These are phyloP conservation scores for Pachliopta kotzebuea DNA, from an alignment of 2,888 invertebrate genomes.

Conservation along the genomic window DNA sequence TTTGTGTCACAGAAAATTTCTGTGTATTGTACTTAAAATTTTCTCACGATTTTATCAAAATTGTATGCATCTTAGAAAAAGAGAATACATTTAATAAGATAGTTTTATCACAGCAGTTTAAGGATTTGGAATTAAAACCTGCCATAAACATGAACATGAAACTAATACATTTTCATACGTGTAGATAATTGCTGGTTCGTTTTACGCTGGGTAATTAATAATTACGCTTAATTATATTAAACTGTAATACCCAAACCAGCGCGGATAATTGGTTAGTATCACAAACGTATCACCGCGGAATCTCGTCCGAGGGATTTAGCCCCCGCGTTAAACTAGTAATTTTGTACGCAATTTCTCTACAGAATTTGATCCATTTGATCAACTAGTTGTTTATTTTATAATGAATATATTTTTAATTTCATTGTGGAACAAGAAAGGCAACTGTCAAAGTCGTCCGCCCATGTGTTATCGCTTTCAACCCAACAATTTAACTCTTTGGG, in stretches of 20 bases:
- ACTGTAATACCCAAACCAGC: conserved; percentile 24
- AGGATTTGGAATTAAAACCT: neutral
- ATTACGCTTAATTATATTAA: conserved; percentile 29
- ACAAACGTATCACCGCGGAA: conserved; percentile 24
- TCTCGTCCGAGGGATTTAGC: conserved; percentile 25
- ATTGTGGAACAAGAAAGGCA: neutral
- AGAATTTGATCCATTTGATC: neutral
- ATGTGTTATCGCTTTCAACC: conserved; percentile 59
- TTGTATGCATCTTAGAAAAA: no score
- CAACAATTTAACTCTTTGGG: conserved; percentile 71
- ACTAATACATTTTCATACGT: conserved; percentile 16
- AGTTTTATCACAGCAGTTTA: neutral
- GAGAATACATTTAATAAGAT: neutral
- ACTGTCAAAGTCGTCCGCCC: neutral
- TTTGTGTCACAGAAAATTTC: no score
- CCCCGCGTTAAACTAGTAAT: conserved; percentile 12
- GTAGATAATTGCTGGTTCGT: conserved; percentile 23
- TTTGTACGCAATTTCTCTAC: conserved; percentile 6
- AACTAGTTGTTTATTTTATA: neutral
- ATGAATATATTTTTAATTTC: neutral
- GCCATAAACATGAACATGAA: conserved; percentile 1
- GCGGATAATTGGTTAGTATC: conserved; percentile 26
- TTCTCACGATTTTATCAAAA: no score
- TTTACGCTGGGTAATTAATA: conserved; percentile 29
- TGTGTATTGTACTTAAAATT: no score